Evolutionary conservation across 2,113 vertebrate species (phyloP).

Genomic region (Ailuropoda melanoleuca): DNA sequence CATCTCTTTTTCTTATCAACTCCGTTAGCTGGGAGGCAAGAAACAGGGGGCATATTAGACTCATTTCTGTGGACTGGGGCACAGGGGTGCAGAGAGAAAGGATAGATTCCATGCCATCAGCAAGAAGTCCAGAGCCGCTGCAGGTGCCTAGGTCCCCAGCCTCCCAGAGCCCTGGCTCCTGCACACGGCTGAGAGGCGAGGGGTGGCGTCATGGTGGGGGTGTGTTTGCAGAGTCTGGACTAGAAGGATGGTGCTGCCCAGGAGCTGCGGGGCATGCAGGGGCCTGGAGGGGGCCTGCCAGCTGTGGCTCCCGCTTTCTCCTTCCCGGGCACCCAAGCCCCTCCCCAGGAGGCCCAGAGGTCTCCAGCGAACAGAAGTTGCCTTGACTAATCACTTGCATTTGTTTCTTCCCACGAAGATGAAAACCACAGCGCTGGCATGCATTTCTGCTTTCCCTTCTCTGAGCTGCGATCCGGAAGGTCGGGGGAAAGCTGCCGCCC

Average conservation of each 20-base stretch:
- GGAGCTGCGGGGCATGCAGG: too few relatives aligned
- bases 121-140: background rate
- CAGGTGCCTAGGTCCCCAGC: background rate
- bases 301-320: background rate
- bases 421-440: background rate
- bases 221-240: background rate
- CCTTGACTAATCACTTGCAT: background rate
- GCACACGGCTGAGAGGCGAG: background rate
- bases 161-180: background rate
- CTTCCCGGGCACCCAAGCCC: background rate
- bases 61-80: background rate
- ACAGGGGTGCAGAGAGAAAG: background rate
- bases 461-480: background rate
- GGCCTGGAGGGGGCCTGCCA: too few relatives aligned
- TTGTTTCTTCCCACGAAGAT: background rate
- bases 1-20: background rate
- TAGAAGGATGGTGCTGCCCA: accelerated
- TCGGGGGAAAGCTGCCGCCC: accelerated
- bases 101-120: accelerated
- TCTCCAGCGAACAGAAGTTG: background rate
- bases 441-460: background rate
- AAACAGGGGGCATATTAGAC: background rate
- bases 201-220: accelerated
- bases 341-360: background rate
- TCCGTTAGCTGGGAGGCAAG: background rate